Percentiles rank a stretch among this genome's conserved stretches.
phyloP scores from a whole-genome alignment of 2,888 invertebrate genomes.

The Drosophila acutilabella region DNA sequence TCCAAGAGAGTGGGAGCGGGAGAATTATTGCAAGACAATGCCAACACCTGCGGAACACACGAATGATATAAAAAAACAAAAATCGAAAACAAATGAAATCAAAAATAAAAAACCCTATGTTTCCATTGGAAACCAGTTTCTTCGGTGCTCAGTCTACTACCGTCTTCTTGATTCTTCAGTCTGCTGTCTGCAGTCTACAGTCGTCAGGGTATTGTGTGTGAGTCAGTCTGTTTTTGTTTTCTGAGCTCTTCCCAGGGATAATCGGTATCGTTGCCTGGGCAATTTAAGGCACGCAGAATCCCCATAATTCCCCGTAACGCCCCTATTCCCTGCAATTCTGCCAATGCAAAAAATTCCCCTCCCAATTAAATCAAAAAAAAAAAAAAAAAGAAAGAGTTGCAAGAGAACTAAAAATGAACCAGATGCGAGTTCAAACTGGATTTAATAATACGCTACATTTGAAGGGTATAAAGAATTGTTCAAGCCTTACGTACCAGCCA shows the following conservation, averaged over 20 bases:
- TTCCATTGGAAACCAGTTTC: constrained; percentile 34
- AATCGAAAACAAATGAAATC: too few species aligned
- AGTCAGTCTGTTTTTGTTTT: constrained; percentile 11
- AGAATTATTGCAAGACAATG: constrained; percentile 7
- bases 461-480: not conserved
- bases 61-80: not conserved
- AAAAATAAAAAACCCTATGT: constrained; percentile 16
- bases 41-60: constrained; percentile 25
- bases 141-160: constrained; percentile 3
- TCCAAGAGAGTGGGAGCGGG: not conserved
- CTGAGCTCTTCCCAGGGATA: constrained; percentile 5
- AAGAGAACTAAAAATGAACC: constrained; percentile 7
- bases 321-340: constrained; percentile 1
- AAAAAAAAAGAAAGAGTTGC: constrained; percentile 11
- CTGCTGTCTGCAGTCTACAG: constrained; percentile 13
- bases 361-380: not conserved
- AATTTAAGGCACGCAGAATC: constrained; percentile 25
- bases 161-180: constrained; percentile 9
- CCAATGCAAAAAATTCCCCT: constrained; percentile 19
- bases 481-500: not conserved
- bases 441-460: constrained; percentile 4
- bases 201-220: constrained; percentile 14
- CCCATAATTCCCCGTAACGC: not conserved
- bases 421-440: constrained; percentile 26
- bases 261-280: constrained; percentile 12